These are phyloP conservation scores for Aphaenogaster rudis DNA, from an alignment of 1,140 invertebrate species.

Conservation along the genomic window DNA sequence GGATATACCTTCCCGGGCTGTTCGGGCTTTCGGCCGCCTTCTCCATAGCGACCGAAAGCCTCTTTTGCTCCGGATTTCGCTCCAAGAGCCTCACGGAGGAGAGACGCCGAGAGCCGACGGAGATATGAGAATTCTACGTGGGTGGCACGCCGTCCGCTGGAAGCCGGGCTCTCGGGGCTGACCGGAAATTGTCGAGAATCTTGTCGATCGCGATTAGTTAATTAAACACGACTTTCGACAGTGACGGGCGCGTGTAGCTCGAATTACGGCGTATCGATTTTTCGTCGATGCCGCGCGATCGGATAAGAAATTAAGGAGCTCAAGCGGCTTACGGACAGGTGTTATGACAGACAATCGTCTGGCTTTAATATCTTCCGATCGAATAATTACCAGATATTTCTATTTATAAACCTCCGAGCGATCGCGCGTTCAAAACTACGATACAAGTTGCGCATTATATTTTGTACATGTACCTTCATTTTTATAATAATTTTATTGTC, in stretches of 20 bases:
- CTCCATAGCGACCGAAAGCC: slow-evolving; percentile 32
- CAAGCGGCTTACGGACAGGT: not conserved
- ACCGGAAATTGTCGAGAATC: slow-evolving; percentile 49
- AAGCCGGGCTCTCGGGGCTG: not conserved
- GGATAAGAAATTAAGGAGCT: slow-evolving; percentile 27
- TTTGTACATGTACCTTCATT: not conserved
- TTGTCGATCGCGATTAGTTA: slow-evolving; percentile 29
- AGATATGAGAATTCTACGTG: not conserved
- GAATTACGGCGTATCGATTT: slow-evolving; percentile 9
- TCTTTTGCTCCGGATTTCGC: slow-evolving; percentile 53
- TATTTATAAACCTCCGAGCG: not conserved
- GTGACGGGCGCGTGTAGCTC: not conserved
- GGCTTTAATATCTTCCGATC: slow-evolving; percentile 19
- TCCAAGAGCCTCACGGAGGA: slow-evolving; percentile 12
- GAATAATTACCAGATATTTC: not conserved
- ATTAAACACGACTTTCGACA: slow-evolving; percentile 42
- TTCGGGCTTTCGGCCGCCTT: slow-evolving; percentile 16
- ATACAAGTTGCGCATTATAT: not conserved
- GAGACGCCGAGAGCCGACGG: not conserved
- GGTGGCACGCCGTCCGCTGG: not conserved
- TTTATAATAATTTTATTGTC: not conserved
- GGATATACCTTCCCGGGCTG: slow-evolving; percentile 59
- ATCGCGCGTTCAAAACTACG: not conserved
- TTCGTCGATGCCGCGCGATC: slow-evolving; percentile 5
- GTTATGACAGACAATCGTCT: slow-evolving; percentile 10